These are phyloP conservation scores for Heterocephalus glaber DNA, from an alignment of 2,113 vertebrate genomes.

Conservation along the genomic window DNA sequence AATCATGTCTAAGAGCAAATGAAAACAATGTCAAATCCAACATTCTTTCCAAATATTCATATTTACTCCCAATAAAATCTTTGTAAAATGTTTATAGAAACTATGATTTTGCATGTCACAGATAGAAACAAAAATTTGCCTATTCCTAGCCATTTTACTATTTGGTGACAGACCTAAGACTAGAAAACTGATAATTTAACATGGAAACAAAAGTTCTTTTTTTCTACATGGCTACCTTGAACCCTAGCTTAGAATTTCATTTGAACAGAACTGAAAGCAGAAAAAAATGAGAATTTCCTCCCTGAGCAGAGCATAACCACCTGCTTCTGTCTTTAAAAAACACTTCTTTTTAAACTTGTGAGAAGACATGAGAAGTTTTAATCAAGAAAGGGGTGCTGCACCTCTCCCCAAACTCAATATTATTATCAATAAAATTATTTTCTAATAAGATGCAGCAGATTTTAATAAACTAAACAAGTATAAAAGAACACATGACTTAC, in stretches of 20 bases:
- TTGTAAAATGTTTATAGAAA: background rate
- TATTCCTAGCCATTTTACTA: background rate
- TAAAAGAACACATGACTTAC: background rate
- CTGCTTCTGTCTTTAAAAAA: background rate
- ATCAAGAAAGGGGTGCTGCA: background rate
- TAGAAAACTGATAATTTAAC: background rate
- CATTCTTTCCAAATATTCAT: background rate
- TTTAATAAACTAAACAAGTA: conserved; percentile 58
- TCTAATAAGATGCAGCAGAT: background rate
- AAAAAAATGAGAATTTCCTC: background rate
- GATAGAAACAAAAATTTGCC: background rate
- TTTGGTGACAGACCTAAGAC: background rate
- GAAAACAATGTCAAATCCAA: background rate
- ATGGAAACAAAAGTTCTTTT: background rate
- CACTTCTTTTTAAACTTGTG: background rate
- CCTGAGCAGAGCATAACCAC: background rate
- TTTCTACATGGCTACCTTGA: background rate
- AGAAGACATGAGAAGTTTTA: background rate
- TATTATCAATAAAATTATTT: conserved; percentile 36
- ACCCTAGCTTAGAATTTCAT: background rate
- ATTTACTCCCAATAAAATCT: background rate
- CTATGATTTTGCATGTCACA: background rate
- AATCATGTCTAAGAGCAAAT: background rate
- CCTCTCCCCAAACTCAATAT: background rate
- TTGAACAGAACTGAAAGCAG: background rate